Percentiles rank a stretch among this genome's conserved stretches.
Evolutionary conservation across 1,140 invertebrate genomes (phyloP).

Genomic region (Sitobion miscanthi): DNA sequence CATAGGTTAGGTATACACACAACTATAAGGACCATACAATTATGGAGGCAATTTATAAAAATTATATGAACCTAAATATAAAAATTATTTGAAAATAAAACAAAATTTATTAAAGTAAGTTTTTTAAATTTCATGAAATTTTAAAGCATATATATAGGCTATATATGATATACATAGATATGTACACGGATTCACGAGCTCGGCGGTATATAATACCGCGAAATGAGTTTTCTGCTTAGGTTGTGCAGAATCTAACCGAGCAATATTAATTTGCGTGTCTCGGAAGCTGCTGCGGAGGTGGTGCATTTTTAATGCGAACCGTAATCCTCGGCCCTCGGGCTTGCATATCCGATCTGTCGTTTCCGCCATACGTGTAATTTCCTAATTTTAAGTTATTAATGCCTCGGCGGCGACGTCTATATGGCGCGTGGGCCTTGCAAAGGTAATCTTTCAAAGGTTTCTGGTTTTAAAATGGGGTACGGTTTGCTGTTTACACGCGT

Average conservation of each 20-base stretch:
- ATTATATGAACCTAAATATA: too few species aligned
- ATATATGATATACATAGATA: neutral
- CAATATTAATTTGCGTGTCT: constrained; percentile 23
- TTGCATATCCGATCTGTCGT: constrained; percentile 8
- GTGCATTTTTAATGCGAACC: constrained; percentile 48
- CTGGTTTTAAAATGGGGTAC: neutral
- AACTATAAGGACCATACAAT: too few species aligned
- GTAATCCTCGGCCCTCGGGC: constrained; percentile 26
- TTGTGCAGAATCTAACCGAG: neutral
- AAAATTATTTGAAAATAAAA: too few species aligned
- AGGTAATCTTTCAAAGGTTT: constrained; percentile 34
- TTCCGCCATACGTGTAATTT: constrained; percentile 26
- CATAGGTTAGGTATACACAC: too few species aligned
- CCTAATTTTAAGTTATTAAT: constrained; percentile 55
- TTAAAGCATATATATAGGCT: too few species aligned
- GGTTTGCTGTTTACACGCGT: neutral
- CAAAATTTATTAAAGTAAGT: too few species aligned
- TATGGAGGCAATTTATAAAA: too few species aligned
- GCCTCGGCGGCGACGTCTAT: too few species aligned
- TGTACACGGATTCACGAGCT: neutral
- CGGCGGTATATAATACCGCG: neutral
- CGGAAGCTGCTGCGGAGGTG: neutral
- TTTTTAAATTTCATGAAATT: too few species aligned
- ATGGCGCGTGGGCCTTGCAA: neutral
- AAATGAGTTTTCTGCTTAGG: neutral